Evolutionary conservation across 1,140 invertebrate species (phyloP).

Genomic region (Calosoma granatense): DNA sequence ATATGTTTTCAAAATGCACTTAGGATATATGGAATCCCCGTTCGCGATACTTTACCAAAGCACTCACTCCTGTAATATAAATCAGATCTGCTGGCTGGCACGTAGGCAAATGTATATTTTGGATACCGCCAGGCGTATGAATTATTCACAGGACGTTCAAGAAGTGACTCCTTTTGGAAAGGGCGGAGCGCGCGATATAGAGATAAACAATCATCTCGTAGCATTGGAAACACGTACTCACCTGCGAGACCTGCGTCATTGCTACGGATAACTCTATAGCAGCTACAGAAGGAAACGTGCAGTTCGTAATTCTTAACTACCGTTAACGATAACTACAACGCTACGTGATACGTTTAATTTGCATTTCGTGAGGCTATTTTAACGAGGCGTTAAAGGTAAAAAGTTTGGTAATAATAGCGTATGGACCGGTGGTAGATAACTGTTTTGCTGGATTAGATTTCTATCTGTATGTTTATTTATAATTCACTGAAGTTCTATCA

Average conservation of each 20-base stretch:
- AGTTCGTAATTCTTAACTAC: neutral
- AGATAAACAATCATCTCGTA: neutral
- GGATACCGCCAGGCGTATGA: neutral
- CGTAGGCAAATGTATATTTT: neutral
- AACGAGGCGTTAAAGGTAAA: neutral
- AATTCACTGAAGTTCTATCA: too few species aligned
- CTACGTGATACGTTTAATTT: too few species aligned
- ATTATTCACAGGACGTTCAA: neutral
- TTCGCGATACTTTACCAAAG: too few species aligned
- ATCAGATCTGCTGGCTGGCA: too few species aligned
- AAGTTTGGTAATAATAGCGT: too few species aligned
- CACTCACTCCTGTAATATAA: too few species aligned
- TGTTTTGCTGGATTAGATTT: too few species aligned
- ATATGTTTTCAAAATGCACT: neutral
- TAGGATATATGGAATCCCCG: neutral
- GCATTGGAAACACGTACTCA: neutral
- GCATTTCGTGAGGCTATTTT: neutral
- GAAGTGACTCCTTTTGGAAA: neutral
- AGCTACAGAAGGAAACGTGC: neutral
- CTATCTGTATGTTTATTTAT: too few species aligned
- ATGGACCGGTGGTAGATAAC: too few species aligned
- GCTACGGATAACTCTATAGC: neutral
- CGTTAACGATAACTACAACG: too few species aligned
- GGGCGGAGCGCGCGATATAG: neutral
- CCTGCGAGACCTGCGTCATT: neutral